Base-by-base conservation (phyloP, 2,888 invertebrate species). In the Pachliopta kotzebuea region DNA sequence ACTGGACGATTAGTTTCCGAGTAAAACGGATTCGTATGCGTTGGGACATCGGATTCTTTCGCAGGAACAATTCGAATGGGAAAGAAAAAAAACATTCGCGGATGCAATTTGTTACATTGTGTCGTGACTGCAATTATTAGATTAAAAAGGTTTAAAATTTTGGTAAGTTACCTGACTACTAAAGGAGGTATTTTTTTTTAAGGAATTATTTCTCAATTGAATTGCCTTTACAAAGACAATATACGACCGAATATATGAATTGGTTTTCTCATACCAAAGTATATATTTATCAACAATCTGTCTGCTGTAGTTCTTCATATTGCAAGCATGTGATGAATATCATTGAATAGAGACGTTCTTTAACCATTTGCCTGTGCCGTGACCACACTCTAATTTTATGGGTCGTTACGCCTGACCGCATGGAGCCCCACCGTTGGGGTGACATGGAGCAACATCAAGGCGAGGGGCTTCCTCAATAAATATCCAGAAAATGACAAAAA, bases 1-100 rank as follows among this genome's bases (percentile, higher is more conserved):
- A 80, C 76, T 67, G 74, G 75, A 29, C 86, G 85, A 89, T 89
- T 90, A 90, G 82, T 81, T 89, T 89, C 90, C 73, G 60, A 74
- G 87, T 82, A 88, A 79, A 69, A 67, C 69, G 67, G 73, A 81
- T 81, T 73, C 66, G 76, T 75, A 77, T 77, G 74, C 76, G 66
- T 29, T 56, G 60, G 55, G 57, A 62, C 55, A n/a, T 67, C 62
- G 67, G 69, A 63, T 69, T 63, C 60, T 57, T 66, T 68, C 69
- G 63, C 68, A 59, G 58, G 68, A 64, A 68, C 68, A 70, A 72
- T 69, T 69, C 65, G 23, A 31, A 42, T 21, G 42, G 23, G 20
- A 60, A 56, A 62, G 50, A 45, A 56, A 37, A 64, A 63, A 74
- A 76, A 71, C 74, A 71, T 69, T 70, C 50, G 26, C 69, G 72